A percentile compares a stretch with the other conserved stretches of the same genome.
phyloP scores from a whole-genome alignment of 2,113 vertebrate species.

The Atractosteus spatula region DNA sequence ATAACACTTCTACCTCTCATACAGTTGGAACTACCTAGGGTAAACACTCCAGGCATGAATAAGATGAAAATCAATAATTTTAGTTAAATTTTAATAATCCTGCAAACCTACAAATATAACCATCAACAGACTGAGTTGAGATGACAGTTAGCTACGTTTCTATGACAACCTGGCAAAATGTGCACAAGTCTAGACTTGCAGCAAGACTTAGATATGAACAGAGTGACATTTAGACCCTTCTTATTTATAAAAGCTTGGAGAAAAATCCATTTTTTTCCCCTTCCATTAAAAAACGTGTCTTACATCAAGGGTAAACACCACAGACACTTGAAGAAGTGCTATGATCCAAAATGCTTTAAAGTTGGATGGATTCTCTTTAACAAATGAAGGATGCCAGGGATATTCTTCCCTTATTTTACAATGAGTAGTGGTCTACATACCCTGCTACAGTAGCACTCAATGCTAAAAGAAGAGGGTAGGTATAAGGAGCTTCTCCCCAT shows the following conservation, averaged over 20 bases:
- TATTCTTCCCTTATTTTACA: too few relatives aligned
- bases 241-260: background rate
- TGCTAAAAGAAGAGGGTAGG: too few relatives aligned
- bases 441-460: too few relatives aligned
- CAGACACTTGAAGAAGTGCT: background rate
- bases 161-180: slow-evolving; percentile 71
- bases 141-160: slow-evolving; percentile 73
- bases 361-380: background rate
- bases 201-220: slow-evolving; percentile 24
- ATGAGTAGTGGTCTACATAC: too few relatives aligned
- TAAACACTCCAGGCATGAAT: slow-evolving; percentile 64
- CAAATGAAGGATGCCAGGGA: background rate
- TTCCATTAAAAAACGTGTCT: background rate
- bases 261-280: background rate
- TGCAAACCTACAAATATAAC: slow-evolving; percentile 73
- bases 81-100: slow-evolving; percentile 82
- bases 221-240: slow-evolving; percentile 18
- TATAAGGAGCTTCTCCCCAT: too few relatives aligned
- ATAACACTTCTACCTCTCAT: slow-evolving; percentile 33
- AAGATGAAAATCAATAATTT: slow-evolving; percentile 78
- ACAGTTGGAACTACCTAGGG: slow-evolving; percentile 53
- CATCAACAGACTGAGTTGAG: slow-evolving; percentile 64
- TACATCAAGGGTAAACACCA: background rate
- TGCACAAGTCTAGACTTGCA: slow-evolving; percentile 59
- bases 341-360: background rate